These are phyloP conservation scores for Python bivittatus DNA, from an alignment of 2,113 vertebrate genomes.

Conservation along the genomic window DNA sequence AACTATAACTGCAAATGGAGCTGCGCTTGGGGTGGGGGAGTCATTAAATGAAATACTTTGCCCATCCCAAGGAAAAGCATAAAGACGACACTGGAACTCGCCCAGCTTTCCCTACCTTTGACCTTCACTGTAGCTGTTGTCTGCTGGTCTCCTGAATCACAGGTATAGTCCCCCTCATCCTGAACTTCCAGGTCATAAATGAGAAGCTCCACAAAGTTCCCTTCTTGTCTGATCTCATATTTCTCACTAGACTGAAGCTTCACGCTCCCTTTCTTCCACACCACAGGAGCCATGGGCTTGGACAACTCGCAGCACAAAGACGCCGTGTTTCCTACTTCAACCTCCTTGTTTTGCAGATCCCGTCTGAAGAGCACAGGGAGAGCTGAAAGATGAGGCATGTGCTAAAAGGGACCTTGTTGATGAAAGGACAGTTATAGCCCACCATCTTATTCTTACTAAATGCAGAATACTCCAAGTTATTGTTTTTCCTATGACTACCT, in stretches of 20 bases:
- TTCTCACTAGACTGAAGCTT: slow-evolving; percentile 70
- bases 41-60: not conserved
- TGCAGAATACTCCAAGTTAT: not conserved
- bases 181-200: slow-evolving; percentile 71
- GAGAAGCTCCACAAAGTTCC: slow-evolving; percentile 74
- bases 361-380: slow-evolving; percentile 57
- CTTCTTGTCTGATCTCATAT: slow-evolving; percentile 79
- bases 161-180: slow-evolving; percentile 79
- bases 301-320: slow-evolving; percentile 75
- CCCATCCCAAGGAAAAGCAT: accelerated
- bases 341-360: slow-evolving; percentile 72
- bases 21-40: too few species aligned
- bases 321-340: slow-evolving; percentile 57
- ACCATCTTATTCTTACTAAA: not conserved
- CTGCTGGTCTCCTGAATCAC: slow-evolving; percentile 77
- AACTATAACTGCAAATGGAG: not conserved
- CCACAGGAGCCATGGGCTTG: slow-evolving; percentile 67
- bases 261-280: slow-evolving; percentile 78
- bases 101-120: slow-evolving; percentile 75
- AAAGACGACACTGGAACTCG: accelerated
- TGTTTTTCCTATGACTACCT: not conserved
- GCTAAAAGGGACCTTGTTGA: not conserved
- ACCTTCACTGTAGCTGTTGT: slow-evolving; percentile 77
- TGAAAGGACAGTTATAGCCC: not conserved
- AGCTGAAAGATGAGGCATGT: not conserved